Evolutionary conservation across 2,797 vertebrate genomes (phyloP).

Genomic region (Petrocephalus sullivani): DNA sequence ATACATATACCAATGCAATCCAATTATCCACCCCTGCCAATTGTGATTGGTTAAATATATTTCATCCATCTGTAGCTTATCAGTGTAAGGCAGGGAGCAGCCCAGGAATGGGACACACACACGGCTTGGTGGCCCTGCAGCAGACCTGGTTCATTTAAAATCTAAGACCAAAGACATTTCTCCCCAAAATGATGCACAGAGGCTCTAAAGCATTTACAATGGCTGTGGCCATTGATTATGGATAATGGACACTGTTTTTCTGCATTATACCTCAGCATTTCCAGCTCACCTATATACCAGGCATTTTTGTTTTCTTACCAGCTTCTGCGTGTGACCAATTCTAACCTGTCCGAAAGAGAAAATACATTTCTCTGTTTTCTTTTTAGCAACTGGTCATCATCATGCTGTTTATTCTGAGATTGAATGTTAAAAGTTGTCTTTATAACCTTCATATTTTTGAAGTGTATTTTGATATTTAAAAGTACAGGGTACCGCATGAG

Average conservation of each 20-base stretch:
- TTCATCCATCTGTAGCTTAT: too few relatives aligned
- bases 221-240: constrained; percentile 20
- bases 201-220: constrained; percentile 1
- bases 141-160: too few relatives aligned
- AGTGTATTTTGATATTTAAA: neutral
- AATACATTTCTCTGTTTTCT: neutral
- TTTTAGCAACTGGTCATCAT: neutral
- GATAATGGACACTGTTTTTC: constrained; percentile 22
- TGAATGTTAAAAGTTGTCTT: neutral
- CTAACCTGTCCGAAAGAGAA: neutral
- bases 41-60: too few relatives aligned
- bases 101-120: too few relatives aligned
- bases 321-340: neutral
- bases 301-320: constrained; percentile 9
- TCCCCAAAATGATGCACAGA: neutral
- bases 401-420: neutral
- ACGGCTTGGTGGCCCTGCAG: too few relatives aligned
- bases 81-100: too few relatives aligned
- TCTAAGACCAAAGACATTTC: neutral
- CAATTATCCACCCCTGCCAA: too few relatives aligned
- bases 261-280: constrained; percentile 3
- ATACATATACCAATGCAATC: too few relatives aligned
- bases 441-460: neutral
- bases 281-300: constrained; percentile 12
- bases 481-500: neutral